Evolutionary conservation across 2,113 vertebrate species (phyloP), one percentile per base, ranked within the genome.

Genomic region (Oryzias javanicus): DNA sequence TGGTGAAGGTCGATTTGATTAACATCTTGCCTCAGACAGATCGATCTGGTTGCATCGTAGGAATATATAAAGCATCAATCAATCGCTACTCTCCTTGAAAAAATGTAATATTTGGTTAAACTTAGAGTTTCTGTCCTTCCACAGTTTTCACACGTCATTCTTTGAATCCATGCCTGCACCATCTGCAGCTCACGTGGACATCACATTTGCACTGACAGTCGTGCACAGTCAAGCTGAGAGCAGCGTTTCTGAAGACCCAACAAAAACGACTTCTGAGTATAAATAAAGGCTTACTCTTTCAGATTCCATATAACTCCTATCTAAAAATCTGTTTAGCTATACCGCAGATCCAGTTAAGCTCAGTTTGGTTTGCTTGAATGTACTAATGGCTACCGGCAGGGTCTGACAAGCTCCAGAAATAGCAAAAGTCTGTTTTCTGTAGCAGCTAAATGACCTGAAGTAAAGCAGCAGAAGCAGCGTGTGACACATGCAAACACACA

Each of bases 381-480:
- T 14, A 14, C 42, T 16, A 44, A 44, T 47, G 19, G 16, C 6
- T 19, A 19, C n/a, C 6, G n/a, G 6, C 16, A 12, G 1, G 16
- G 19, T 47, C 46, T 12, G 1, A 47, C 46, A 47, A 4, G 17
- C 19, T n/a, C n/a, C 19, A 47, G n/a, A 13, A 12, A 47, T 18
- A 10, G 19, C 8, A 47, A 47, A 10, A 14, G 18, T 66, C 70
- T 79, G 56, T 59, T 80, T 44, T 51, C 61, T 53, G 61, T 79
- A 77, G 67, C 48, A 63, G 44, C 58, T 25, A 16, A n/a, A 60
- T 70, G 69, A 74, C 25, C 71, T 62, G 72, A 25, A 45, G 55
- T 60, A 62, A 65, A 20, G n/a, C 53, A 46, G 54, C 27, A 61
- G 46, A 65, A 42, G 64, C 64, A 67, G 40, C 51, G 56, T 59